These are phyloP conservation scores for Meloe dianella DNA, from an alignment of 2,888 invertebrate genomes.

Conservation along the genomic window DNA sequence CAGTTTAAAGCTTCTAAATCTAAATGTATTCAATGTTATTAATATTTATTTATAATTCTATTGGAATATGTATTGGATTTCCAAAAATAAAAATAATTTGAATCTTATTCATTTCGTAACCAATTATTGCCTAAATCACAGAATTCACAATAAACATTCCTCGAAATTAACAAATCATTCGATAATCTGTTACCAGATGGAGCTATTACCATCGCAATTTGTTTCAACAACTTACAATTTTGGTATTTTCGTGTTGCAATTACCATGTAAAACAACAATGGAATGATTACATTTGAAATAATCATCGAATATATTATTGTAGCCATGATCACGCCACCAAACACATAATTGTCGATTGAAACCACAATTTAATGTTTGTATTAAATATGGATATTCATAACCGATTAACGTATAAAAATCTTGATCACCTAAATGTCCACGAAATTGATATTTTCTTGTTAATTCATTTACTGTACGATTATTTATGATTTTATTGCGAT, in stretches of 20 bases:
- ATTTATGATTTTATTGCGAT: slow-evolving; percentile 63
- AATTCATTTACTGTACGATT: slow-evolving; percentile 63
- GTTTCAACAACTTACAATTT: slow-evolving; percentile 32
- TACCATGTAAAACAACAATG: slow-evolving; percentile 75
- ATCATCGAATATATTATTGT: slow-evolving; percentile 71
- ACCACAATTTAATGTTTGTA: slow-evolving; percentile 75
- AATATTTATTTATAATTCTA: neutral
- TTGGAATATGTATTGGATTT: neutral
- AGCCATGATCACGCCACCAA: slow-evolving; percentile 82
- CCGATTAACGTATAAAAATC: slow-evolving; percentile 79
- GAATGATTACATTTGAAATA: slow-evolving; percentile 73
- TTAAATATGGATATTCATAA: slow-evolving; percentile 72
- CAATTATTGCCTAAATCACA: slow-evolving; percentile 15
- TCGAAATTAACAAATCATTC: neutral
- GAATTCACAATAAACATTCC: neutral
- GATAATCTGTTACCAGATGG: neutral
- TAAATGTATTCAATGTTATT: neutral
- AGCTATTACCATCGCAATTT: neutral
- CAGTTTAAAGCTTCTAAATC: neutral
- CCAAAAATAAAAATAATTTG: neutral
- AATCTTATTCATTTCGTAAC: slow-evolving; percentile 47
- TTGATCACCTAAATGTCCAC: slow-evolving; percentile 82
- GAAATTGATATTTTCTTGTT: slow-evolving; percentile 67
- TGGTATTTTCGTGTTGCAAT: slow-evolving; percentile 76
- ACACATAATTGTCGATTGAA: slow-evolving; percentile 84